Conservation (phyloP, 2,113 vertebrate genomes). For the Prionailurus bengalensis region DNA sequence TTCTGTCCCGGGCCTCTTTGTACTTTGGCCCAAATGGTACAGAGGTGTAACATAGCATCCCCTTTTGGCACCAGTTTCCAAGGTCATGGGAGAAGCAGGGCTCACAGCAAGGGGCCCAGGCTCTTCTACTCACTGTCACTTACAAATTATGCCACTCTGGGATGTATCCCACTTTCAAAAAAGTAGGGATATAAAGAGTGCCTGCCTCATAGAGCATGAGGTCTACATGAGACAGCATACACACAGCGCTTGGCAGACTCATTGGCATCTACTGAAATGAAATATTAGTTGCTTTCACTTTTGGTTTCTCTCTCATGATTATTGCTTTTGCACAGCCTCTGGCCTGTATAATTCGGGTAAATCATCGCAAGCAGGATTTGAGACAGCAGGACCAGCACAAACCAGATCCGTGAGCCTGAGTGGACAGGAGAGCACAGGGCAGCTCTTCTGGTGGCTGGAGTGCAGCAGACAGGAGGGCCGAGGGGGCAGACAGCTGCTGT, state of each 20-base stretch:
- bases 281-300: background rate
- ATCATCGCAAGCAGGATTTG: background rate
- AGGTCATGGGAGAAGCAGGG: background rate
- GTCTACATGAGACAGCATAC: background rate
- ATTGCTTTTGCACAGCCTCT: background rate
- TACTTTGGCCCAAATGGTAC: background rate
- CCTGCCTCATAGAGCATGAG: background rate
- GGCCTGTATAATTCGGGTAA: background rate
- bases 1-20: background rate
- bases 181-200: background rate
- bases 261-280: background rate
- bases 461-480: background rate
- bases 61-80: background rate
- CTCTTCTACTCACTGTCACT: background rate
- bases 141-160: background rate
- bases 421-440: background rate
- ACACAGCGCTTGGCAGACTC: background rate
- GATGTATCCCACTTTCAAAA: background rate
- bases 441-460: background rate
- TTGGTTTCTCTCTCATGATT: background rate
- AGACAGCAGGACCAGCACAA: background rate
- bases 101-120: background rate
- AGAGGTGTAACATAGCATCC: background rate
- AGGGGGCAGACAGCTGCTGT: background rate
- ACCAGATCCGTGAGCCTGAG: background rate